A percentile compares a stretch with the other conserved stretches of the same genome.
These are phyloP conservation scores for Platysternon megacephalum DNA, from an alignment of 2,113 vertebrate genomes.

Conservation along the genomic window DNA sequence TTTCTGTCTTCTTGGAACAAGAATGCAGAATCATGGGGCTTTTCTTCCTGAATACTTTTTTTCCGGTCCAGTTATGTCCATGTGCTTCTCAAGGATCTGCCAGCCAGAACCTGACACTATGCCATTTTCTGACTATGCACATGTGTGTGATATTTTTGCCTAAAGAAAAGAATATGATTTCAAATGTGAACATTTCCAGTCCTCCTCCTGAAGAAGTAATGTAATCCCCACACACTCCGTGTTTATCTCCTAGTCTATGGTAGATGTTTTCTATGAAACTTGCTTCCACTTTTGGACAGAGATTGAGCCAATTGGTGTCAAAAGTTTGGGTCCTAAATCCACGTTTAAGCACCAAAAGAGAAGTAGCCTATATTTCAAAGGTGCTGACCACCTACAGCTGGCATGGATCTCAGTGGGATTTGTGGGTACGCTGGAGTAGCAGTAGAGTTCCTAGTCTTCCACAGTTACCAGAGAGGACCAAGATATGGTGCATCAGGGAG, in stretches of 20 bases:
- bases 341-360: neutral
- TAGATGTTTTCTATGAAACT: neutral
- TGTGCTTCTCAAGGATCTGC: neutral
- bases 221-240: too few relatives aligned
- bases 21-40: neutral
- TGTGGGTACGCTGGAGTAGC: neutral
- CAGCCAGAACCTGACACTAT: neutral
- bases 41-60: neutral
- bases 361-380: neutral
- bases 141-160: neutral
- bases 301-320: neutral
- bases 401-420: neutral
- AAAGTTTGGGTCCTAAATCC: neutral
- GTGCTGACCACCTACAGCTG: neutral
- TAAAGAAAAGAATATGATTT: neutral
- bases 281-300: neutral
- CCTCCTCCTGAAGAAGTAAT: neutral
- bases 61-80: neutral
- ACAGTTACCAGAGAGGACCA: too few relatives aligned
- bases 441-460: too few relatives aligned
- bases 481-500: too few relatives aligned
- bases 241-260: neutral
- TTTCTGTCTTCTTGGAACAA: neutral
- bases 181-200: neutral
- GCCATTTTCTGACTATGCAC: neutral